A percentile compares a stretch with the other conserved stretches of the same genome.
phyloP scores from a whole-genome alignment of 2,888 invertebrate species.

The Melanchra persicariae region DNA sequence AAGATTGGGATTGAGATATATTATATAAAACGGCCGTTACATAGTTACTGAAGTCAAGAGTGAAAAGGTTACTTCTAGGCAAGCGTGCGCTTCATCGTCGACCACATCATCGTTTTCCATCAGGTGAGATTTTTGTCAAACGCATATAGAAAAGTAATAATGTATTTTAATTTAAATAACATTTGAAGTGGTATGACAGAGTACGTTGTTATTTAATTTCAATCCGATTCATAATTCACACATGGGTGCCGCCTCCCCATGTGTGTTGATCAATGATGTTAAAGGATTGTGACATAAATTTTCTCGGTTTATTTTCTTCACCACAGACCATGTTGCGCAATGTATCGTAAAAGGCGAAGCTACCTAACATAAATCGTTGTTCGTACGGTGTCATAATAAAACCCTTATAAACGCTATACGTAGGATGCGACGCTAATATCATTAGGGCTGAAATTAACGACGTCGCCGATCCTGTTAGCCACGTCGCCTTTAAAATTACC shows the following conservation, averaged over 20 bases:
- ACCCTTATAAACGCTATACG: constrained; percentile 62
- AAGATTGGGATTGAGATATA: too few relatives aligned
- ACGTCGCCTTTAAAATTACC: constrained; percentile 62
- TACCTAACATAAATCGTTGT: constrained; percentile 27
- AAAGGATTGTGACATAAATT: neutral
- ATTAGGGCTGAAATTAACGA: constrained; percentile 68
- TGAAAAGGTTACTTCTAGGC: too few relatives aligned
- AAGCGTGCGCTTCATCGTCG: too few relatives aligned
- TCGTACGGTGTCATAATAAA: constrained; percentile 51
- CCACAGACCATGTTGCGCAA: neutral
- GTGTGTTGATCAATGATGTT: neutral
- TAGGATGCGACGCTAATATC: constrained; percentile 60
- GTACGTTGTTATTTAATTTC: too few relatives aligned
- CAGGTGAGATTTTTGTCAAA: too few relatives aligned
- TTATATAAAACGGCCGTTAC: too few relatives aligned
- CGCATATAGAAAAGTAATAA: too few relatives aligned
- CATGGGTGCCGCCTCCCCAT: neutral
- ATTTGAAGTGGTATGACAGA: too few relatives aligned
- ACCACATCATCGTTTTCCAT: too few relatives aligned
- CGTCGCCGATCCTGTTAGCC: constrained; percentile 66
- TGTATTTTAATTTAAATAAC: too few relatives aligned
- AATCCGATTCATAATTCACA: too few relatives aligned
- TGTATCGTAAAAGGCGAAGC: constrained; percentile 2
- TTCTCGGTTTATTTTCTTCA: neutral
- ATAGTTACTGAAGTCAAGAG: too few relatives aligned